Base-by-base conservation (phyloP, 2,113 vertebrate genomes). In the Columba janthina region DNA sequence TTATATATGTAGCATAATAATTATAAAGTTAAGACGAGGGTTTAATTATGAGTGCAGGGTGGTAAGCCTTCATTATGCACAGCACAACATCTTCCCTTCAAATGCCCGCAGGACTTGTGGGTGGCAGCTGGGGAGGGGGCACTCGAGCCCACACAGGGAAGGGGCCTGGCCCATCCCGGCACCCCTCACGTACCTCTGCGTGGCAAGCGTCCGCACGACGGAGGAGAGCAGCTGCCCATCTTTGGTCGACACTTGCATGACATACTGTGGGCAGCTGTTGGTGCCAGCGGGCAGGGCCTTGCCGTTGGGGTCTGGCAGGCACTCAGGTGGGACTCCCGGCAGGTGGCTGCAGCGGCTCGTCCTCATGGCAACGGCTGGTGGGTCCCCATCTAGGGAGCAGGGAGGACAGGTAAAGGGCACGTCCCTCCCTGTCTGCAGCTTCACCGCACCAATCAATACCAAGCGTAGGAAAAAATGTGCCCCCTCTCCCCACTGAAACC, bases 191-290 rank as follows among this genome's bases (percentile, higher is more conserved):
- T 98, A 99, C 98, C 98, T 98, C 96, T 98, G 98, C 17, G 97
- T 97, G 71, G 98, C 77, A 3, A 98, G 97, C 1, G 97, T 98
- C 94, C 97, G 96, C 80, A 98, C 97, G 11, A 98, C 96, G 10
- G 98, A 98, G 29, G 98, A 98, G 53, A 98, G 97, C 95, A 98
- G 97, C 96, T 98, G 98, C 75, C 98, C 98, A 22, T 99, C 98
- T 95, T 98, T 99, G 90, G 98, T 96, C 3, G 98, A 98, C 95
- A 98, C 98, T 95, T 98, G 98, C 97, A 98, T 98, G 97, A 98
- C 98, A 97, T 98, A 98, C 95, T 98, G 98, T 5, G 97, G 98
- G 80, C 98, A 97, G 93, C 97, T 96, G 87, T 95, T 70, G 54
- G 91, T 96, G 42, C 96, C 93, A 56, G 97, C 69, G 34, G 98